Base-by-base conservation (phyloP, 1,140 invertebrate genomes). In the Apis laboriosa region DNA sequence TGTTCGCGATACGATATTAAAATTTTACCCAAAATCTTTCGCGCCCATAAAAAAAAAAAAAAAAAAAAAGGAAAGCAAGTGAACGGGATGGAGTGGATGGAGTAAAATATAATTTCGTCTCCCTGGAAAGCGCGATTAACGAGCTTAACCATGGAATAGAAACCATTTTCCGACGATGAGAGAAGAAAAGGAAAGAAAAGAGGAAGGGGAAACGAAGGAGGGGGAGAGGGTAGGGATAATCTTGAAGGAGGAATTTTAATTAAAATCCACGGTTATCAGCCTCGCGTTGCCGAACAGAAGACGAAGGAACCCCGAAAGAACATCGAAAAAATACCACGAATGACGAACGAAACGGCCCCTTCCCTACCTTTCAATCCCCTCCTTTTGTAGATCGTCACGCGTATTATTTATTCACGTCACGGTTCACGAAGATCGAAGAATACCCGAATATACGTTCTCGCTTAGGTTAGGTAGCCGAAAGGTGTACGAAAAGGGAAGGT, bases 361-460 rank as follows among this genome's bases (percentile, higher is more conserved):
- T 53, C 49, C 67, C 61, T 34, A 58, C 55, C 60, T 72, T 76
- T n/a, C 55, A 17, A 28, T 15, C 56, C 17, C 11, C 56, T 19
- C 64, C 17, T 64, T 87, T 87, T 87, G 78, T 81, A 81, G 86
- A 79, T 83, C 87, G 87, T 88, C 87, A 88, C 87, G 87, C 86
- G 77, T 89, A 88, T 89, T 89, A 89, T 89, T 89, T 89, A 89
- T 89, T 89, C 87, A 88, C 88, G 87, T 89, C 88, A 89, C 85
- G 88, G 81, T 60, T 63, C 80, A 58, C 61, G 56, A 34, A 77
- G 87, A 88, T 86, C 82, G 88, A 86, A 88, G 88, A 86, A 89
- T 88, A 76, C 74, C 86, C 84, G 79, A 71, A 83, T 43, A 43
- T 43, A 43, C 74, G 67, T 86, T 67, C 68, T 80, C 72, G 82